Evolutionary conservation across 1,140 invertebrate species (phyloP), one percentile per base, ranked within the genome.

Genomic region (Mercenaria mercenaria): DNA sequence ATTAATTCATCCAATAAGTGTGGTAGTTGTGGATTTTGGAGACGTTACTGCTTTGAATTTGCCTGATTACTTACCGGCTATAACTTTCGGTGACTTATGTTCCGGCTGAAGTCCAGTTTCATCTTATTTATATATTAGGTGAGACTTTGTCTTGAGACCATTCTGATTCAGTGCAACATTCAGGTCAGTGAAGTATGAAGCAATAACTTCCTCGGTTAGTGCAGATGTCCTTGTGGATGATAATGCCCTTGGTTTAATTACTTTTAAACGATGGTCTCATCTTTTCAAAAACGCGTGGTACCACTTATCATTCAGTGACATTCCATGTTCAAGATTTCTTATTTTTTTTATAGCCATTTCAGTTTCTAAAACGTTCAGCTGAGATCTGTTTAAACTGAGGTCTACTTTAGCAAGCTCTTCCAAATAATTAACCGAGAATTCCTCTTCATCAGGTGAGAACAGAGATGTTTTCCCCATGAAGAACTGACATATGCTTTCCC

Each of bases 61-160:
- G 1, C 23, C 47, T 23, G 80, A 72, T 6, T 39, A 85, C 29
- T 85, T 81, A 15, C 52, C 23, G 26, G 82, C 43, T 39, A 50
- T 85, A 43, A 85, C 82, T 39, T 69, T 50, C 15, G 39, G 50
- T 69, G 82, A 64, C 29, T n/a, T 23, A 37, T 85, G 82, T n/a
- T 69, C 82, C 29, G 39, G 64, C 61, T 69, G 43, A 72, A 85
- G 41, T 29, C 67, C 26, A 18, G 41, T 85, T 52, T 82, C 77
- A 80, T 80, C 77, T 1, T 56, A n/a, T 0, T 56, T 67, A 37
- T 67, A 23, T 11, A 83, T 67, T 4, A 85, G 82, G 72, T 69
- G 61, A n/a, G 67, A 43, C 34, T 74, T 85, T 20, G 41, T 32
- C 43, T 47, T 72, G 15, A 85, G 43, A 37, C 37, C 20, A 74